phyloP scores from a whole-genome alignment of 2,888 invertebrate species.

The Thymelicus acteon region DNA sequence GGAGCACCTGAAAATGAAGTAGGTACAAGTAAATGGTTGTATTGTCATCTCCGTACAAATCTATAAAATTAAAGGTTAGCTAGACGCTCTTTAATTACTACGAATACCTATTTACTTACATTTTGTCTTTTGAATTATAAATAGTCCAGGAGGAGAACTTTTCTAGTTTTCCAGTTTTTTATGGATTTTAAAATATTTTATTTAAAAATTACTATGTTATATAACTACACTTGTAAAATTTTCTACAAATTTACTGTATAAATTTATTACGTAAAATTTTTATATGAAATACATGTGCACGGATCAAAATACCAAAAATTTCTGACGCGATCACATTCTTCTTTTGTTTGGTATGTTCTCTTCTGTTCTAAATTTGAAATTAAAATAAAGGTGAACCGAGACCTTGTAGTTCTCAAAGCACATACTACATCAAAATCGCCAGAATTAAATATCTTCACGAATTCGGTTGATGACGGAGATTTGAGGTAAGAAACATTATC shows the following conservation, averaged over 20 bases:
- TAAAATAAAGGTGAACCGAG: slow-evolving; percentile 24
- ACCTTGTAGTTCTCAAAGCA: not conserved
- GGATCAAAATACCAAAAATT: slow-evolving; percentile 52
- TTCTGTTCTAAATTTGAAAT: slow-evolving; percentile 49
- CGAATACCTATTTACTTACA: slow-evolving; percentile 41
- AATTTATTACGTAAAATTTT: slow-evolving; percentile 53
- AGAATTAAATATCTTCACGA: too few relatives aligned
- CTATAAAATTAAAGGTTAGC: too few relatives aligned
- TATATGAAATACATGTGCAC: slow-evolving; percentile 60
- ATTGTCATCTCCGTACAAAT: not conserved
- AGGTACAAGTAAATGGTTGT: not conserved
- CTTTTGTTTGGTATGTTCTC: slow-evolving; percentile 49
- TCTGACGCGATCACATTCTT: slow-evolving; percentile 48
- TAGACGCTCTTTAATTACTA: too few relatives aligned
- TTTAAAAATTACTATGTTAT: slow-evolving; percentile 25
- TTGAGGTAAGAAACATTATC: too few relatives aligned
- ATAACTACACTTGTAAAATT: slow-evolving; percentile 44
- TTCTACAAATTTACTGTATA: slow-evolving; percentile 41
- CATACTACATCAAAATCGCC: too few relatives aligned
- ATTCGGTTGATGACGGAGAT: too few relatives aligned
- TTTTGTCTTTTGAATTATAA: slow-evolving; percentile 34
- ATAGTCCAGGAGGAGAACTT: slow-evolving; percentile 41
- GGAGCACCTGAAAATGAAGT: slow-evolving; percentile 65
- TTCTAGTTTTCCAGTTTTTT: slow-evolving; percentile 46
- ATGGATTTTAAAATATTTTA: slow-evolving; percentile 45